Evolutionary conservation across 2,113 vertebrate genomes (phyloP), one percentile per base, ranked within the genome.

Genomic region (Thymallus thymallus): DNA sequence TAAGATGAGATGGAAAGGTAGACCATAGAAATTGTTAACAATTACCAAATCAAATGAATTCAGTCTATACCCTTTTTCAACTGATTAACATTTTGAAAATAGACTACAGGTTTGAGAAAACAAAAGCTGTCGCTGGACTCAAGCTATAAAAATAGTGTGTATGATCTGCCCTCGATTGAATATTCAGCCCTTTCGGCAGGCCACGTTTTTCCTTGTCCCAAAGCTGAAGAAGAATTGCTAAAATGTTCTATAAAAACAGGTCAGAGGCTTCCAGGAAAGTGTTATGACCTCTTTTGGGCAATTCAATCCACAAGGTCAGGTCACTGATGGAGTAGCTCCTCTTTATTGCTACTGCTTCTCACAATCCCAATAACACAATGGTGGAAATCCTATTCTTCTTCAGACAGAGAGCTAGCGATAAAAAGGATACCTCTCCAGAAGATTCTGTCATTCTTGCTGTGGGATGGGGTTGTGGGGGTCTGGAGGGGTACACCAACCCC

Each of bases 261-360:
- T 75, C 56, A 81, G 64, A 72, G 35, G 68, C 73, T 76, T 76
- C 81, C 16, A 70, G 80, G 76, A 76, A 62, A 79, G 73, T 80
- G 73, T 84, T 89, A 80, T 72, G 82, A 76, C 82, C 83, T 86
- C 81, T 76, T 84, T 79, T 73, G 48, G 72, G 51, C 68, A 71
- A 77, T 86, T 90, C 82, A 82, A 1, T 45, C 30, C 12, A 72
- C 78, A 80, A 88, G 88, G 88, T 90, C 86, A 84, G 81, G 81
- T 85, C 86, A 79, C 35, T 67, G 58, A 68, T 41, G 75, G 71
- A 75, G 83, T 74, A 32, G 63, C 48, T 56, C 45, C 71, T 24
- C 75, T 80, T 82, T 76, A 41, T 76, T 72, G 70, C 76, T 65
- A 69, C 68, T 45, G 10, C 7, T 41, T 76, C 78, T 83, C 80